These are phyloP conservation scores for Subacronicta megacephala DNA, from an alignment of 2,888 invertebrate species.

Conservation along the genomic window DNA sequence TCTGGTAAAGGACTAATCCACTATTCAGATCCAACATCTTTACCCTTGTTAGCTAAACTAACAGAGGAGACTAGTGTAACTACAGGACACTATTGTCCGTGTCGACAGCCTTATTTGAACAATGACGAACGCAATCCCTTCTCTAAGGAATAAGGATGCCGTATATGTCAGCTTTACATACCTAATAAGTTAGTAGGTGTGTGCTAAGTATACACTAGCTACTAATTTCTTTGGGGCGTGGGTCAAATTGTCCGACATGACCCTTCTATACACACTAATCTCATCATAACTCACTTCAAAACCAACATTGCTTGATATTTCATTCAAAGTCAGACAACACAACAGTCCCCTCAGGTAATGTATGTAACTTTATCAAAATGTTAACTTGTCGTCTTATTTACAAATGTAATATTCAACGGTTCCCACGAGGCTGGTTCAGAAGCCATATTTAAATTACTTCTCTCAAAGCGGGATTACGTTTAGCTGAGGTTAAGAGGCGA, in stretches of 20 bases:
- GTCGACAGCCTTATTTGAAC: slow-evolving; percentile 35
- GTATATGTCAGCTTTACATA: slow-evolving; percentile 44
- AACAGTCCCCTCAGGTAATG: slow-evolving; percentile 36
- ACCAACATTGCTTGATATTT: slow-evolving; percentile 50
- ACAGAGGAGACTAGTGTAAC: slow-evolving; percentile 10
- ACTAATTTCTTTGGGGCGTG: slow-evolving; percentile 44
- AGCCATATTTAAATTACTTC: slow-evolving; percentile 67
- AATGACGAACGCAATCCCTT: slow-evolving; percentile 35
- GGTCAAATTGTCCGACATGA: slow-evolving; percentile 33
- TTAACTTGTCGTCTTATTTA: slow-evolving; percentile 65
- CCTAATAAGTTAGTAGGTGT: slow-evolving; percentile 44
- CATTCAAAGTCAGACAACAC: slow-evolving; percentile 41
- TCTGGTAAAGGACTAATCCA: slow-evolving; percentile 6
- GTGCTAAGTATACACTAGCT: slow-evolving; percentile 23
- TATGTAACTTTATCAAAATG: slow-evolving; percentile 55
- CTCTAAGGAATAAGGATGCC: slow-evolving; percentile 37
- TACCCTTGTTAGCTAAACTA: slow-evolving; percentile 19
- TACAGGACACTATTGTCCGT: slow-evolving; percentile 21
- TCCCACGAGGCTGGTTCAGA: slow-evolving; percentile 49
- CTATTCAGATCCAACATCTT: slow-evolving; percentile 16
- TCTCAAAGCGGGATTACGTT: slow-evolving; percentile 65
- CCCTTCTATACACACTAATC: slow-evolving; percentile 39
- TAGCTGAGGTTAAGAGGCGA: slow-evolving; percentile 63
- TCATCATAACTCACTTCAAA: slow-evolving; percentile 39
- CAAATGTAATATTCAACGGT: slow-evolving; percentile 65